phyloP scores from a whole-genome alignment of 2,888 invertebrate genomes.

The Andricus quercusramuli region DNA sequence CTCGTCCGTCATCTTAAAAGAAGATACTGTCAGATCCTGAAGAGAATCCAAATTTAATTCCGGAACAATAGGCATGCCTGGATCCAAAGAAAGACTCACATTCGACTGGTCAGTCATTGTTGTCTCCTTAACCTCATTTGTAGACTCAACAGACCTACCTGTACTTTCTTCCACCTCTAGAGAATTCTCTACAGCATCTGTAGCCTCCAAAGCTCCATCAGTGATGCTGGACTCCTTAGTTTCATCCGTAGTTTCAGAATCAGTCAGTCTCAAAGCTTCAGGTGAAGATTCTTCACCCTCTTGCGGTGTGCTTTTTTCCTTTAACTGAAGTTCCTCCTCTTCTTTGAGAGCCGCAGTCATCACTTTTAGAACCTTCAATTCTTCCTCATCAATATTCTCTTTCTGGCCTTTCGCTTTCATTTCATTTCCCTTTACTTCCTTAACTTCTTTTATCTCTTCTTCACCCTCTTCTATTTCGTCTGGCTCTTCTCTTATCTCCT shows the following conservation, averaged over 20 bases:
- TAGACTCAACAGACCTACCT: slow-evolving; percentile 56
- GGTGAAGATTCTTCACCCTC: slow-evolving; percentile 42
- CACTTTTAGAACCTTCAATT: slow-evolving; percentile 34
- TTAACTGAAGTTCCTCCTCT: not conserved
- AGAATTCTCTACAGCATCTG: slow-evolving; percentile 53
- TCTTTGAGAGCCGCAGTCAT: slow-evolving; percentile 15
- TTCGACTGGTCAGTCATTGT: slow-evolving; percentile 52
- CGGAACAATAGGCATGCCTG: slow-evolving; percentile 66
- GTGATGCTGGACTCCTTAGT: slow-evolving; percentile 59
- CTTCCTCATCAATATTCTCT: slow-evolving; percentile 38
- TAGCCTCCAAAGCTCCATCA: slow-evolving; percentile 49
- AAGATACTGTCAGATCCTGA: slow-evolving; percentile 71
- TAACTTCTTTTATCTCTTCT: not conserved
- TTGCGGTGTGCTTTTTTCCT: not conserved
- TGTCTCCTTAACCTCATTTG: slow-evolving; percentile 65
- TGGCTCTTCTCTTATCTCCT: not conserved
- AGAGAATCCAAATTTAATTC: slow-evolving; percentile 73
- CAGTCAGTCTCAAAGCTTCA: slow-evolving; percentile 42
- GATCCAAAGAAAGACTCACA: slow-evolving; percentile 61
- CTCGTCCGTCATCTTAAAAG: slow-evolving; percentile 66
- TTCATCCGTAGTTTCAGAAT: slow-evolving; percentile 59
- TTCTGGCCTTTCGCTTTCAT: not conserved
- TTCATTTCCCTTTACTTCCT: not conserved
- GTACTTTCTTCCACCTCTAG: slow-evolving; percentile 60
- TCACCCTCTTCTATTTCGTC: not conserved